These are phyloP conservation scores for Oryzias celebensis DNA, from an alignment of 2,113 vertebrate genomes.

Conservation along the genomic window DNA sequence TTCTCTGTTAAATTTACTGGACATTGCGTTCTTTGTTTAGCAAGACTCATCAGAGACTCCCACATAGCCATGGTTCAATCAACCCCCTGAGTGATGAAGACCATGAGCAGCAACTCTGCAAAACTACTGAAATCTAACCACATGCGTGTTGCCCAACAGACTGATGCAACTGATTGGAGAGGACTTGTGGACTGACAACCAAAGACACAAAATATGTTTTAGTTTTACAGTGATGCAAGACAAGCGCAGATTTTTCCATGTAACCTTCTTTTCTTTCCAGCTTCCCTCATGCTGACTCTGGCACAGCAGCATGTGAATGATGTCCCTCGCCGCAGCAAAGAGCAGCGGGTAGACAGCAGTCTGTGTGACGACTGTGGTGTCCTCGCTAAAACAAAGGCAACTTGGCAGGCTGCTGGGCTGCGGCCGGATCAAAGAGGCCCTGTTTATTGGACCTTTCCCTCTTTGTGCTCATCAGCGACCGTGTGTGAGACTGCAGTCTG, in stretches of 20 bases:
- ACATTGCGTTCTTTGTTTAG: slow-evolving; percentile 48
- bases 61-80: slow-evolving; percentile 36
- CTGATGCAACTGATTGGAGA: slow-evolving; percentile 37
- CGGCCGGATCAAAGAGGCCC: slow-evolving; percentile 70
- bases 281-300: slow-evolving; percentile 30
- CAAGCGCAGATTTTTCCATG: slow-evolving; percentile 5
- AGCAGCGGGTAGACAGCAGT: slow-evolving; percentile 65
- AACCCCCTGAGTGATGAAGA: slow-evolving; percentile 45
- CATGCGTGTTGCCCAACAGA: slow-evolving; percentile 51
- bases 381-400: slow-evolving; percentile 71
- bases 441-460: slow-evolving; percentile 72
- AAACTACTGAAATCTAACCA: slow-evolving; percentile 43
- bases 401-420: slow-evolving; percentile 70
- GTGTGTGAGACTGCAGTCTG: slow-evolving; percentile 54
- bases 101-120: slow-evolving; percentile 52
- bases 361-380: slow-evolving; percentile 68
- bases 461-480: slow-evolving; percentile 56
- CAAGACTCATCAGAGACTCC: slow-evolving; percentile 44
- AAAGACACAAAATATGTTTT: slow-evolving; percentile 23
- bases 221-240: slow-evolving; percentile 18
- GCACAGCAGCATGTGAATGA: slow-evolving; percentile 64
- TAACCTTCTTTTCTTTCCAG: slow-evolving; percentile 11
- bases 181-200: slow-evolving; percentile 30
- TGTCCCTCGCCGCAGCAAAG: slow-evolving; percentile 56
- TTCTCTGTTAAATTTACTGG: slow-evolving; percentile 52